Evolutionary conservation across 2,888 invertebrate species (phyloP), one percentile per base, ranked within the genome.

Genomic region (Ditula angustiorana): DNA sequence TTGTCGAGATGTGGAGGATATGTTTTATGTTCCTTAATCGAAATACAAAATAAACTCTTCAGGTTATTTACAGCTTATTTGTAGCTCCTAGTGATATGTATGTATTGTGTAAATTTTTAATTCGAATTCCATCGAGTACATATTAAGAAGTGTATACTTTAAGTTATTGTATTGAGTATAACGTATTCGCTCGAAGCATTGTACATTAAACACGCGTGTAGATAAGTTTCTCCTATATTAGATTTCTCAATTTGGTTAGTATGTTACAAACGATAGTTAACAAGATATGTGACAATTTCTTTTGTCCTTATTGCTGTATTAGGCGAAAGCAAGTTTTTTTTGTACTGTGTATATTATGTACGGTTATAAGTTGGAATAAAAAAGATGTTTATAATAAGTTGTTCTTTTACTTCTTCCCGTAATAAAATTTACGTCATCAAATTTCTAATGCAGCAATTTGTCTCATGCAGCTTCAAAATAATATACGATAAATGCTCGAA

Each of bases 261-360:
- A 87, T 85, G 87, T 90, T 89, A 88, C 81, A 83, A 86, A 85
- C 80, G 81, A 86, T 88, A 87, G 85, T 83, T 86, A 72, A 85
- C 80, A 74, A 87, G 83, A 84, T 83, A 86, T 85, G 91, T 81
- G 92, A 87, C 90, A 90, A 90, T 91, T 92, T 92, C 72, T 88
- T 90, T 91, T 91, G 89, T 92, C 92, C 86, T 87, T 86, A 87
- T 88, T 88, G 91, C 92, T 93, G 92, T 88, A 88, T 85, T 90
- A 90, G 85, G 82, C 85, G 89, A 91, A 92, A 92, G 93, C 94
- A 90, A 88, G 85, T 95, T 95, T 95, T 95, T 95, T 96, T 96
- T 96, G 95, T 96, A 96, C 95, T 95, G 95, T 96, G 95, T 95
- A 96, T 95, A 93, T 92, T 91, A 95, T 95, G 95, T 96, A 95